Evolutionary conservation across 2,797 vertebrate genomes (phyloP).

Genomic region (Hypotaenidia philippensis): DNA sequence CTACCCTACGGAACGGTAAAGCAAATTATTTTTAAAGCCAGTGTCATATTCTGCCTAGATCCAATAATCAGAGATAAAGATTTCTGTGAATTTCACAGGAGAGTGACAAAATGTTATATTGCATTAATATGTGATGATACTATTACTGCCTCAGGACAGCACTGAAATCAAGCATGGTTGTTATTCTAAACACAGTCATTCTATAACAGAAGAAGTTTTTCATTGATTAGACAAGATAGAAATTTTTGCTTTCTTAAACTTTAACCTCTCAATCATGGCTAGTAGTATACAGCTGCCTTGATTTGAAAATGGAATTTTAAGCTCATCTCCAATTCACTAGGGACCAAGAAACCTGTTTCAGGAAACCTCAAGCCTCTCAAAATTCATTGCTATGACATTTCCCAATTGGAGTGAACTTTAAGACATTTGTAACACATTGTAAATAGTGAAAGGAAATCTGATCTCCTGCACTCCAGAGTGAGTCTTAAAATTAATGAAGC

Average conservation of each 20-base stretch:
- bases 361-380: background rate
- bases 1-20: background rate
- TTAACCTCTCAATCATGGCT: background rate
- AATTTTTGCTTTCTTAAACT: background rate
- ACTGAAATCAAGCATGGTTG: background rate
- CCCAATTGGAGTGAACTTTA: background rate
- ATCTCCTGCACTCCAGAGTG: background rate
- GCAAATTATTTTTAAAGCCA: background rate
- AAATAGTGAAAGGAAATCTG: background rate
- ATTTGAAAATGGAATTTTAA: background rate
- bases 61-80: background rate
- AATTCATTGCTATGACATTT: background rate
- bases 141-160: background rate
- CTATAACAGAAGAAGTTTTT: background rate
- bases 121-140: background rate
- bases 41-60: background rate
- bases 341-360: background rate
- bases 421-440: background rate
- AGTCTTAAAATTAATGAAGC: background rate
- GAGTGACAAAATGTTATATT: background rate
- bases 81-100: background rate
- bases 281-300: background rate
- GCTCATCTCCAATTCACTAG: background rate
- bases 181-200: background rate
- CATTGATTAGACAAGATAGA: background rate